Percentiles rank a stretch among this genome's conserved stretches.
phyloP scores from a whole-genome alignment of 1,140 invertebrate species.

The Chionoecetes opilio region DNA sequence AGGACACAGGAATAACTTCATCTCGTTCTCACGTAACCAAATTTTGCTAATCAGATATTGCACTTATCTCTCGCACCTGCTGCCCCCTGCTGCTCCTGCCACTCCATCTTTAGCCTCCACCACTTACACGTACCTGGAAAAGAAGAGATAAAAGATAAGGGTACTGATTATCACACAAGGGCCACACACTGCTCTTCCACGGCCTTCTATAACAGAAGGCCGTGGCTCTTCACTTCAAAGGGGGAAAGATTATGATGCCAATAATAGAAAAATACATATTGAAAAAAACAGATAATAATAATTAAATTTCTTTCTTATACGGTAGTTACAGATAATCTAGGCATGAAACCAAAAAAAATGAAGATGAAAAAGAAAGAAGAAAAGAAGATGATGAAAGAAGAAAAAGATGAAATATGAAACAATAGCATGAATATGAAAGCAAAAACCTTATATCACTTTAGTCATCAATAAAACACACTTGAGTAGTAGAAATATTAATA shows the following conservation, averaged over 20 bases:
- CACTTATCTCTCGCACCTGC: not conserved
- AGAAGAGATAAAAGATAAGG: conserved; percentile 1
- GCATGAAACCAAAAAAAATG: not conserved
- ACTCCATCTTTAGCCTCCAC: not conserved
- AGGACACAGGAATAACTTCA: not conserved
- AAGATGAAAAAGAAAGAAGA: not conserved
- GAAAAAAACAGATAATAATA: too few relatives aligned
- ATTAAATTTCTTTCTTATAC: too few relatives aligned
- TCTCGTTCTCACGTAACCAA: not conserved
- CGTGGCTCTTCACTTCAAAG: not conserved
- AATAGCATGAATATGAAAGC: not conserved
- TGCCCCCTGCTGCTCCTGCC: not conserved
- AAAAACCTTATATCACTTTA: not conserved
- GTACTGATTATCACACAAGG: not conserved
- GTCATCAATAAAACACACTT: too few relatives aligned
- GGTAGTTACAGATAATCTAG: too few relatives aligned
- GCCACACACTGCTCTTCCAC: not conserved
- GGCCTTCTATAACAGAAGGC: too few relatives aligned
- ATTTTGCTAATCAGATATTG: conserved; percentile 1
- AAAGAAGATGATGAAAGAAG: not conserved
- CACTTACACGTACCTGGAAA: not conserved
- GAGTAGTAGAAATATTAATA: not conserved
- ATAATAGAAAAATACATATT: too few relatives aligned
- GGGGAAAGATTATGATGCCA: not conserved
- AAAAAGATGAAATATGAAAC: not conserved